These are phyloP conservation scores for Torymus tubicola DNA, from an alignment of 2,888 invertebrate species.

Conservation along the genomic window DNA sequence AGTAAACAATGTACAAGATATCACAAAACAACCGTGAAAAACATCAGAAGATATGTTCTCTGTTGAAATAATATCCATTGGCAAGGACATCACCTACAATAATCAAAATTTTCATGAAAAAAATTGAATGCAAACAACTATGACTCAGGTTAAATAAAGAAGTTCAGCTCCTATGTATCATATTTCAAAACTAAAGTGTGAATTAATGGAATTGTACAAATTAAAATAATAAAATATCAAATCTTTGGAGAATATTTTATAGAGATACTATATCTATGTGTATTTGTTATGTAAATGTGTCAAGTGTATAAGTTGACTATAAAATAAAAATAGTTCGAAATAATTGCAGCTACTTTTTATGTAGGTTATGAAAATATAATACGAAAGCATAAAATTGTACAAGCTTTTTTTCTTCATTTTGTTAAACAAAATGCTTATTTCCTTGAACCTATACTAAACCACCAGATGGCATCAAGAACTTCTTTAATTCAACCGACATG, in stretches of 20 bases:
- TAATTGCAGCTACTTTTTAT: neutral
- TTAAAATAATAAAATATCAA: no score
- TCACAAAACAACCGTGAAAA: constrained; percentile 97
- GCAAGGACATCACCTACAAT: constrained; percentile 84
- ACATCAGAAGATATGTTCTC: constrained; percentile 96
- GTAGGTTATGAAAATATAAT: no score
- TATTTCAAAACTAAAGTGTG: no score
- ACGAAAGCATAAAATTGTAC: no score
- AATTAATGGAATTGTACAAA: no score
- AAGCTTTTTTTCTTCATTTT: no score
- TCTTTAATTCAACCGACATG: constrained; percentile 21
- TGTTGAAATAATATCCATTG: constrained; percentile 94
- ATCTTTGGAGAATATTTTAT: no score
- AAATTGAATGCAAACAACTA: neutral
- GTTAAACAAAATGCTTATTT: no score
- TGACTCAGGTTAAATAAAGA: constrained; percentile 21
- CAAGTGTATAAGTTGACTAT: no score
- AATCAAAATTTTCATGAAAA: constrained; percentile 2
- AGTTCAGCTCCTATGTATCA: neutral
- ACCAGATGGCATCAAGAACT: neutral
- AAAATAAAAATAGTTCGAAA: neutral
- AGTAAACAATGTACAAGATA: constrained; percentile 95
- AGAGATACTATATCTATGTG: no score
- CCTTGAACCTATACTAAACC: no score
- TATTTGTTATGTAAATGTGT: no score